phyloP scores from a whole-genome alignment of 1,140 invertebrate genomes.

The Homarus americanus region DNA sequence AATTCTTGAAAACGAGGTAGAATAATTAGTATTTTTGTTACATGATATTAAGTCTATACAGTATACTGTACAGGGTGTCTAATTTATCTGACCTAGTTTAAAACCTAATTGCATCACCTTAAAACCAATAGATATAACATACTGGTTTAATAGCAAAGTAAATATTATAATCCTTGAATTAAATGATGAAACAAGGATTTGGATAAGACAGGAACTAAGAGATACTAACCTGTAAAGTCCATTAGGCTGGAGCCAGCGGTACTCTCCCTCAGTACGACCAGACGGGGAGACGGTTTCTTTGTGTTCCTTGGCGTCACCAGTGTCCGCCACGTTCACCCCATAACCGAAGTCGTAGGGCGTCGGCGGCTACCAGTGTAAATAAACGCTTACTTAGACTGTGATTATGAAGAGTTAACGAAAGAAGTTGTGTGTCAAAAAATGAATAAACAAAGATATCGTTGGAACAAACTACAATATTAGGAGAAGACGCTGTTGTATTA shows the following conservation, averaged over 20 bases:
- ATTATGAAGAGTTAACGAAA: background rate
- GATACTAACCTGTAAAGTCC: conserved; percentile 32
- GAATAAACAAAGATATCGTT: background rate
- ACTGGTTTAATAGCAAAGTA: no score
- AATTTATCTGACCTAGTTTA: no score
- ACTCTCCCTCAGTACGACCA: conserved; percentile 55
- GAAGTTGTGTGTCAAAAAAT: background rate
- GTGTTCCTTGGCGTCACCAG: conserved; percentile 61
- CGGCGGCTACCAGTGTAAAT: background rate
- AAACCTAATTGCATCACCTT: no score
- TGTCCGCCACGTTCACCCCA: conserved; percentile 23
- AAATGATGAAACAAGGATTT: no score
- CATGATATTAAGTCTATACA: no score
- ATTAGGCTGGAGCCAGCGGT: conserved; percentile 61
- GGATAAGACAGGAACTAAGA: no score
- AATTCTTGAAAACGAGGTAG: no score
- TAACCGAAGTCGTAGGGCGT: conserved; percentile 46
- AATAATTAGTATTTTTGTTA: no score
- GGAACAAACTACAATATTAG: background rate
- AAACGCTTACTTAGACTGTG: background rate
- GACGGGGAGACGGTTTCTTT: conserved; percentile 50
- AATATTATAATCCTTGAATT: no score
- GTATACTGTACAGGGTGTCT: no score
- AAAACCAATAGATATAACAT: no score
- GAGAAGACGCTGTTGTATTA: background rate